Conservation (phyloP, 64 coral and sea anemone genomes). For the Catalaphyllia jardinei region DNA sequence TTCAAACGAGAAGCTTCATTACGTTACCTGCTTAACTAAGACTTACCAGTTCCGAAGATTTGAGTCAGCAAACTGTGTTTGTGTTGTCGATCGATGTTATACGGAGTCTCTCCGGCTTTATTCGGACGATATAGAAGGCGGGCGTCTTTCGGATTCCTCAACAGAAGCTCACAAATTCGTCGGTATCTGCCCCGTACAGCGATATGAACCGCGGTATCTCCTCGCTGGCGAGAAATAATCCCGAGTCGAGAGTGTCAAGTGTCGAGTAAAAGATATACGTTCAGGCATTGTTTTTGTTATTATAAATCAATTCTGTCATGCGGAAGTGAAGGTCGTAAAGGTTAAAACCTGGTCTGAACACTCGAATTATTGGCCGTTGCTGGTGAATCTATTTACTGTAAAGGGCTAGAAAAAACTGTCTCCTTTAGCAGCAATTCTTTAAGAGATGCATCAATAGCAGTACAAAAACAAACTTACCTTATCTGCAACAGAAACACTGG, state of each 20-base stretch:
- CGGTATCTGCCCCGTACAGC: slow-evolving; percentile 88
- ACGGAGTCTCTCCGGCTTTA: slow-evolving; percentile 93
- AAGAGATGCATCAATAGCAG: background rate
- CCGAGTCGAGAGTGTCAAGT: background rate
- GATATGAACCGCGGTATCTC: slow-evolving; percentile 89
- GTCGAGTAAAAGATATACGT: background rate
- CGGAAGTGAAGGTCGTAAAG: background rate
- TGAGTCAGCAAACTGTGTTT: slow-evolving; percentile 90
- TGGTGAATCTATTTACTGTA: too few species aligned
- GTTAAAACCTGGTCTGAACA: background rate
- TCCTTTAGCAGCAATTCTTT: background rate
- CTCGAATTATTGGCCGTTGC: too few species aligned
- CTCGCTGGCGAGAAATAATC: slow-evolving; percentile 64
- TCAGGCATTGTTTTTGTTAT: background rate
- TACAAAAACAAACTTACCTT: slow-evolving; percentile 51
- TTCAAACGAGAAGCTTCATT: background rate
- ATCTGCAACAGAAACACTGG: slow-evolving; percentile 74
- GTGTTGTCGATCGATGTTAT: slow-evolving; percentile 93
- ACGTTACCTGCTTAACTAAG: background rate
- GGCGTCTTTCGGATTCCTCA: slow-evolving; percentile 91
- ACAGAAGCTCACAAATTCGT: slow-evolving; percentile 83
- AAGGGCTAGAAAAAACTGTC: too few species aligned
- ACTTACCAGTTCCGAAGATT: slow-evolving; percentile 91
- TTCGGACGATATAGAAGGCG: slow-evolving; percentile 88
- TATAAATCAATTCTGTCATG: background rate